A percentile compares a stretch with the other conserved stretches of the same genome.
These are phyloP conservation scores for Melangyna quadrimaculata DNA, from an alignment of 2,888 invertebrate species.

Conservation along the genomic window DNA sequence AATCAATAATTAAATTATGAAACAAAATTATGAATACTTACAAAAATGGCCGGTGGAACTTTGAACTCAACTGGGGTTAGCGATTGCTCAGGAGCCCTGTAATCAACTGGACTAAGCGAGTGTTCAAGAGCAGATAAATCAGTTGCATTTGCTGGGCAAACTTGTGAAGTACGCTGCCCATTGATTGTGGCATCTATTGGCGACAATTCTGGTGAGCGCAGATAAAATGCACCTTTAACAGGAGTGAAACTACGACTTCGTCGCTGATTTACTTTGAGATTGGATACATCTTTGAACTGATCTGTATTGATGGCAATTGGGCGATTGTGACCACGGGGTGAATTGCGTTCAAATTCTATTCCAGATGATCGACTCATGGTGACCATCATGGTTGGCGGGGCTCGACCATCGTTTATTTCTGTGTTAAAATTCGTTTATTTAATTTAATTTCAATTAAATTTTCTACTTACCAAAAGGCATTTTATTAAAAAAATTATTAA, in stretches of 20 bases:
- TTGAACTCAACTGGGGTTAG: constrained; percentile 51
- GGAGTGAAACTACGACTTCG: constrained; percentile 62
- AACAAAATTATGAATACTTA: background rate
- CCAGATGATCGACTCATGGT: constrained; percentile 27
- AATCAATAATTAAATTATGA: background rate
- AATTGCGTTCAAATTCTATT: background rate
- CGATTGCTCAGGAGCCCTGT: constrained; percentile 14
- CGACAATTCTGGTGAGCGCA: constrained; percentile 53
- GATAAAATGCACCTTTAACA: constrained; percentile 34
- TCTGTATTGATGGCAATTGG: constrained; percentile 31
- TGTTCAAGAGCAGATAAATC: background rate
- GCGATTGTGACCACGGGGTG: background rate
- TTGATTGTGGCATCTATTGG: constrained; percentile 41
- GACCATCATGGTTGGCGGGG: constrained; percentile 51
- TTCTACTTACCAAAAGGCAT: constrained; percentile 48
- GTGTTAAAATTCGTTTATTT: background rate
- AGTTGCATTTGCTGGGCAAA: background rate
- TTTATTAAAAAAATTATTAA: background rate
- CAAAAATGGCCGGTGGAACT: constrained; percentile 32
- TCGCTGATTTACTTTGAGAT: constrained; percentile 52
- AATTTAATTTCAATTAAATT: background rate
- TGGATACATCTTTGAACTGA: constrained; percentile 55
- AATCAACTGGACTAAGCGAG: constrained; percentile 33
- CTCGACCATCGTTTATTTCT: constrained; percentile 54
- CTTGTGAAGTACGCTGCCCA: constrained; percentile 14